phyloP scores from a whole-genome alignment of 2,888 invertebrate species.

The Pristionchus maxplancki region DNA sequence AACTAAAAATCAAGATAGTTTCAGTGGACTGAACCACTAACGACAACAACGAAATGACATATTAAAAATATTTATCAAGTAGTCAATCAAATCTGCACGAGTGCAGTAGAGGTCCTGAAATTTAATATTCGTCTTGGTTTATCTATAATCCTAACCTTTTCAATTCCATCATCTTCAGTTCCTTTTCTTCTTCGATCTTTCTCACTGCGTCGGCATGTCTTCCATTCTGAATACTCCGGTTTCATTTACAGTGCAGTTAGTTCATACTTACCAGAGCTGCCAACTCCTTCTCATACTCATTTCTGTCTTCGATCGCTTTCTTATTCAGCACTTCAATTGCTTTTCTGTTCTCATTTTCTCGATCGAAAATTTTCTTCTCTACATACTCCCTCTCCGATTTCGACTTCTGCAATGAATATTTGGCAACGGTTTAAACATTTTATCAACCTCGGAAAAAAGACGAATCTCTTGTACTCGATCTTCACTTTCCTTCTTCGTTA shows the following conservation, averaged over 20 bases:
- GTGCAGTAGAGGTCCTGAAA: not conserved
- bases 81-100: not conserved
- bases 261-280: not conserved
- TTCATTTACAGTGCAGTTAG: not conserved
- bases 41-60: not conserved
- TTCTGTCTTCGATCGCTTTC: not conserved
- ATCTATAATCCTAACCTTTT: not conserved
- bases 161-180: not conserved
- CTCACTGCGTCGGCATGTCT: not conserved
- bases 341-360: not conserved
- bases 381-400: not conserved
- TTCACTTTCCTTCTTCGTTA: not conserved
- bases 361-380: not conserved
- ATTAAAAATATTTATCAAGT: not conserved
- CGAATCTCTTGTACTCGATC: not conserved
- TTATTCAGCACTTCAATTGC: not conserved
- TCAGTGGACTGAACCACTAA: not conserved
- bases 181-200: not conserved
- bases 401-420: not conserved
- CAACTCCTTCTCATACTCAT: not conserved
- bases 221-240: not conserved
- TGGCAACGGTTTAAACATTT: not conserved
- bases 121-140: not conserved
- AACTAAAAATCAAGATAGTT: not conserved
- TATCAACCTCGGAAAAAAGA: not conserved